Conservation (phyloP, 2,888 invertebrate genomes). For the Amphimallon solstitiale region DNA sequence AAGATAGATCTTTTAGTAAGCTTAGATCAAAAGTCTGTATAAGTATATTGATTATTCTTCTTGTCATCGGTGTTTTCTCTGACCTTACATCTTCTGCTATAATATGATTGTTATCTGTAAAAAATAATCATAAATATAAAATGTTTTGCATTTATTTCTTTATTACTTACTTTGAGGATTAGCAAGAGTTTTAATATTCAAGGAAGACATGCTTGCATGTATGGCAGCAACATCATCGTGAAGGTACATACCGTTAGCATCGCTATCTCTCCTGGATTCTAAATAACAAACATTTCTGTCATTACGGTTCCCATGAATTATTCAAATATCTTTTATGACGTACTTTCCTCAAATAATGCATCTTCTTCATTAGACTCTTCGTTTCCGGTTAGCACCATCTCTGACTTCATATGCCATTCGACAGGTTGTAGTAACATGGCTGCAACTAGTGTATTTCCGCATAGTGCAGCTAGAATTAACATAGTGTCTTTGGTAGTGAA, state of each 20-base stretch:
- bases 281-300: neutral
- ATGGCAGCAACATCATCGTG: slow-evolving; percentile 3
- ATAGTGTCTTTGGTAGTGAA: slow-evolving; percentile 72
- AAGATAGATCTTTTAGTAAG: slow-evolving; percentile 70
- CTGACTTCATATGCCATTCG: slow-evolving; percentile 69
- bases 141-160: neutral
- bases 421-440: slow-evolving; percentile 73
- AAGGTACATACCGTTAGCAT: neutral
- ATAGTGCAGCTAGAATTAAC: slow-evolving; percentile 70
- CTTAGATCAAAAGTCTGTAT: slow-evolving; percentile 70
- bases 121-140: no score
- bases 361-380: neutral
- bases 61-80: slow-evolving; percentile 37
- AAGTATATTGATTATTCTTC: slow-evolving; percentile 55
- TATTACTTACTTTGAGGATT: neutral
- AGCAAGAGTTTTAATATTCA: neutral
- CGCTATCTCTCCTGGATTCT: neutral
- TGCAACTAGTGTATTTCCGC: slow-evolving; percentile 70
- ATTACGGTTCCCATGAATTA: no score
- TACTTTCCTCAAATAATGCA: slow-evolving; percentile 50
- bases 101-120: neutral
- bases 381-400: neutral
- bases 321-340: neutral
- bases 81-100: neutral
- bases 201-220: slow-evolving; percentile 9